Base-by-base conservation (phyloP, 2,888 invertebrate species). In the Operophtera brumata region DNA sequence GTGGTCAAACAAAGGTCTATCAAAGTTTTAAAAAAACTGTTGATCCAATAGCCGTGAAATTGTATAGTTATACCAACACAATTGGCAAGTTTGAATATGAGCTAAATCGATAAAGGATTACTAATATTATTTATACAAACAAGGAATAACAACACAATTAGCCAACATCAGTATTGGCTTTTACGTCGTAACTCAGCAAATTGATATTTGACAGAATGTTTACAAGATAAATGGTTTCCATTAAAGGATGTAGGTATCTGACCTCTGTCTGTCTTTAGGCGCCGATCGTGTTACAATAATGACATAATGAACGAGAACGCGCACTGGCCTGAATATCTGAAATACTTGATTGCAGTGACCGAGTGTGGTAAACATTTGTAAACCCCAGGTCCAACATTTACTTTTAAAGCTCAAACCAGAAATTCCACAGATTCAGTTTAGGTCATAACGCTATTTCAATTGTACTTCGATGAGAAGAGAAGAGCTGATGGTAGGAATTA, bases 271-370 rank as follows among this genome's bases (percentile, higher is more conserved):
- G 54, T 53, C 65, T 65, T 66, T 61, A 47, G 59, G 54, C 47
- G 51, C 56, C 57, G 57, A 64, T 64, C 59, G 63, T 62, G 63
- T 69, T 69, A 68, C 61, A 59, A 58, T 61, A 62, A 68, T 75
- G 70, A 78, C 69, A 75, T 78, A 79, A 80, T 67, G 61, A 58
- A 53, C 67, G 62, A 69, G 65, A 57, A 63, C 59, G 66, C 59
- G 50, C 64, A 73, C 69, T 75, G 73, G 60, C 78, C 79, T 68
- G 68, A 79, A 79, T 80, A 71, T 71, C 71, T 60, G 28, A 47
- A 59, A 62, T 59, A 53, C 53, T 41, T 62, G 59, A 59, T 61
- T 61, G 61, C 47, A 48, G 48, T 52, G 57, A 50, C 35, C 44
- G 47, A 40, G 53, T 44, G 50, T 52, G 47, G 47, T 52, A 46